A percentile compares a stretch with the other conserved stretches of the same genome.
Conservation (phyloP, 1,140 invertebrate species). For the Berghia stephanieae region DNA sequence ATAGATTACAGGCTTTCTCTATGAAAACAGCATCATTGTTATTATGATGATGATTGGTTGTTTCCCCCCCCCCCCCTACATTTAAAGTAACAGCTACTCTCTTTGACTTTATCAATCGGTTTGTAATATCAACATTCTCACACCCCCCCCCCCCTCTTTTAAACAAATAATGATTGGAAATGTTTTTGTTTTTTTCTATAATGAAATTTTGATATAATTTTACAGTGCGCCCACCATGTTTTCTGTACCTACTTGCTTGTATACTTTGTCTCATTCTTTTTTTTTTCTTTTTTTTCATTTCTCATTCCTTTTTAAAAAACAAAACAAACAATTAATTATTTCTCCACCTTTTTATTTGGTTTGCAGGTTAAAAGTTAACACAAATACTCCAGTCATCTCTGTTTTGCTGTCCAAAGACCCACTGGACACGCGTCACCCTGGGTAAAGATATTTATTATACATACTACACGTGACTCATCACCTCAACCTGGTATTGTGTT, state of each 20-base stretch:
- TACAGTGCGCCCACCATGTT: background rate
- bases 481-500: too few relatives aligned
- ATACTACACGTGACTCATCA: too few relatives aligned
- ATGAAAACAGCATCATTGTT: too few relatives aligned
- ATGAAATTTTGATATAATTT: background rate
- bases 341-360: background rate
- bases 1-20: too few relatives aligned
- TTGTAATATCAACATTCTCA: too few relatives aligned
- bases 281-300: background rate
- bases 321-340: too few relatives aligned
- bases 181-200: background rate
- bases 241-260: background rate
- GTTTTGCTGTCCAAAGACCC: slow-evolving; percentile 58
- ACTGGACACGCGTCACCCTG: slow-evolving; percentile 46
- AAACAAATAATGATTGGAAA: background rate
- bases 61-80: too few relatives aligned
- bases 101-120: too few relatives aligned
- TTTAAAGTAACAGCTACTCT: too few relatives aligned
- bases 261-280: background rate
- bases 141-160: too few relatives aligned
- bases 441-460: slow-evolving; percentile 47
- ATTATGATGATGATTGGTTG: too few relatives aligned
- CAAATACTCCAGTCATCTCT: slow-evolving; percentile 56
- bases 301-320: background rate
- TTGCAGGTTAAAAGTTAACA: slow-evolving; percentile 60